Evolutionary conservation across 2,797 vertebrate species (phyloP).

Genomic region (Vespertilio murinus): DNA sequence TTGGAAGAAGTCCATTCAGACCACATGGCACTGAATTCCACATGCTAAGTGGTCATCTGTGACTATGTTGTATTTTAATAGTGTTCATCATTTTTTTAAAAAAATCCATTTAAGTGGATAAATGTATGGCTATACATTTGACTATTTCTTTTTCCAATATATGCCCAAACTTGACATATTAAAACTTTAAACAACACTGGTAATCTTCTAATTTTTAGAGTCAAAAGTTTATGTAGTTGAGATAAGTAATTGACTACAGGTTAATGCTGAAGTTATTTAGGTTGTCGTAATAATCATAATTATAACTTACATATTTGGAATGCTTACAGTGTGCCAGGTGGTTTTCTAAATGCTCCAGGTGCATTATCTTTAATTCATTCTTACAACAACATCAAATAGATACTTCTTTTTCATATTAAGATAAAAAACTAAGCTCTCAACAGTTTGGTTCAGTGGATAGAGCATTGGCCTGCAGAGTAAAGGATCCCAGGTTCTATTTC

Average conservation of each 20-base stretch:
- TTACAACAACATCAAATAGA: not conserved
- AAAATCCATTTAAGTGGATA: not conserved
- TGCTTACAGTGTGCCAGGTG: not conserved
- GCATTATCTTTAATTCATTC: not conserved
- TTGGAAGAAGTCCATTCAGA: slow-evolving; percentile 33
- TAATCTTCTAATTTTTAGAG: slow-evolving; percentile 6
- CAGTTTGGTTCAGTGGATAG: too few relatives aligned
- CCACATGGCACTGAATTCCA: not conserved
- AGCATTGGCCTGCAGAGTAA: too few relatives aligned
- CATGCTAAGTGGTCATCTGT: not conserved
- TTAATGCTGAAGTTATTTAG: not conserved
- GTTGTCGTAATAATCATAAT: not conserved
- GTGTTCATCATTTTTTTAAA: not conserved
- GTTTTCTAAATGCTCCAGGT: not conserved
- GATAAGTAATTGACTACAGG: not conserved
- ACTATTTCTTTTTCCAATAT: not conserved
- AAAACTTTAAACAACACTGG: not conserved
- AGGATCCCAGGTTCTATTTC: too few relatives aligned
- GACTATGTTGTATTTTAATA: slow-evolving; percentile 7
- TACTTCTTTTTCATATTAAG: not conserved
- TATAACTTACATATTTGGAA: not conserved
- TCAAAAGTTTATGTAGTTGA: slow-evolving; percentile 1
- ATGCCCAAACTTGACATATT: not conserved
- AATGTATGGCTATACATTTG: not conserved
- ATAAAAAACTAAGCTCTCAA: not conserved